Conservation (phyloP, 2,888 invertebrate species). For the Drosophila algonquin region DNA sequence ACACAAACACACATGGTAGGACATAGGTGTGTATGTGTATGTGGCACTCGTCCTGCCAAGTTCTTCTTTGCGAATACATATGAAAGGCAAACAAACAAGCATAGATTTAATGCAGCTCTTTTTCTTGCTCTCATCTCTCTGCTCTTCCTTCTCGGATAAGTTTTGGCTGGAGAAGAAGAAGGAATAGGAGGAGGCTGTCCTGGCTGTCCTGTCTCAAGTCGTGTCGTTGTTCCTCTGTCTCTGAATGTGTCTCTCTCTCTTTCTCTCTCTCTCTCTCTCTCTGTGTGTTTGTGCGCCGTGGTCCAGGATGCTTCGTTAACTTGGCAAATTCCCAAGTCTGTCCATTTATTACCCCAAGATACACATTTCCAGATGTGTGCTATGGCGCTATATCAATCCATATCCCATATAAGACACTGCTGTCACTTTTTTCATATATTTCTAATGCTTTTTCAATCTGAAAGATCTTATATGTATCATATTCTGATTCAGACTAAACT, state of each 20-base stretch:
- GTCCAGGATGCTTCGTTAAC: slow-evolving; percentile 45
- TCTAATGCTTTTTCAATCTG: too few species aligned
- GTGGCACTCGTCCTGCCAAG: slow-evolving; percentile 52
- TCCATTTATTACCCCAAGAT: slow-evolving; percentile 33
- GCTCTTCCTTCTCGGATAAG: slow-evolving; percentile 20
- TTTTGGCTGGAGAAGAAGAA: slow-evolving; percentile 32
- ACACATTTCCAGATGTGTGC: slow-evolving; percentile 14
- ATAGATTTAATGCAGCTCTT: slow-evolving; percentile 74
- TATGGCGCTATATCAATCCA: not conserved
- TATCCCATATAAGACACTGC: not conserved
- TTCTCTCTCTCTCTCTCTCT: too few species aligned
- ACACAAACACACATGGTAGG: slow-evolving; percentile 39
- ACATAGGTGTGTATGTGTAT: slow-evolving; percentile 51
- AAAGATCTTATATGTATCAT: too few species aligned
- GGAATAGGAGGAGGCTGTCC: too few species aligned
- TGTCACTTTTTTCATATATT: too few species aligned
- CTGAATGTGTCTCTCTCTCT: slow-evolving; percentile 9
- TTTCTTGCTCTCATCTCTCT: slow-evolving; percentile 5
- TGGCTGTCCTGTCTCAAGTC: slow-evolving; percentile 28
- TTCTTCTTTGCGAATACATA: slow-evolving; percentile 73
- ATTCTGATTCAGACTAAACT: too few species aligned
- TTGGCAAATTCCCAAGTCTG: slow-evolving; percentile 46
- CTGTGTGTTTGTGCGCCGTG: slow-evolving; percentile 17
- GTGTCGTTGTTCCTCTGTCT: slow-evolving; percentile 20
- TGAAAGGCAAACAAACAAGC: slow-evolving; percentile 73